Conservation (phyloP, 2,888 invertebrate genomes). For the Conops quadrifasciatus region DNA sequence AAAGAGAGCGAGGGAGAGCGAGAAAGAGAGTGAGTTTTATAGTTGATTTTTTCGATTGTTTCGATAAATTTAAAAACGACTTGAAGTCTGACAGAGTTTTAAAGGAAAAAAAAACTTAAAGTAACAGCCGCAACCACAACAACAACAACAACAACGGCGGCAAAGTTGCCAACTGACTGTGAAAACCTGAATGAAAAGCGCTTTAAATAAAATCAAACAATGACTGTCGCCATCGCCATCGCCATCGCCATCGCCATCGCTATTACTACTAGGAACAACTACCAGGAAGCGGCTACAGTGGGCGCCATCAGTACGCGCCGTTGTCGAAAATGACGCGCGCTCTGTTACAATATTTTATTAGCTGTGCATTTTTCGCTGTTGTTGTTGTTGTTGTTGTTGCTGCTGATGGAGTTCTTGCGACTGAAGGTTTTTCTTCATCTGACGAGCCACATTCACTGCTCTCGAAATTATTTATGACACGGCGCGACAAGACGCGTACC, state of each 20-base stretch:
- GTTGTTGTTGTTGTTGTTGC: neutral
- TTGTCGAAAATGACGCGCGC: neutral
- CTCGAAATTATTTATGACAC: conserved; percentile 44
- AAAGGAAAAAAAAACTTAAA: neutral
- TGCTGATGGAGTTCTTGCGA: neutral
- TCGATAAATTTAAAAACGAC: conserved; percentile 10
- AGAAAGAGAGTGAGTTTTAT: neutral
- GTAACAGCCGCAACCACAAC: neutral
- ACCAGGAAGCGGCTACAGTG: neutral
- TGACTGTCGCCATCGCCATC: conserved; percentile 1
- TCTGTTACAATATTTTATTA: neutral
- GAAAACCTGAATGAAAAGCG: conserved; percentile 6
- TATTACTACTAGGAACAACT: neutral
- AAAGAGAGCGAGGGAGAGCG: no score
- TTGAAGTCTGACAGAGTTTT: neutral
- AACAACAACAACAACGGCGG: conserved; percentile 9
- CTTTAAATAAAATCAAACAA: conserved; percentile 18
- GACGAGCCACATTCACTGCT: conserved; percentile 21
- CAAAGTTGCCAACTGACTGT: conserved; percentile 1
- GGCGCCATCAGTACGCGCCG: conserved; percentile 2
- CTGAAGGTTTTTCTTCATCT: neutral
- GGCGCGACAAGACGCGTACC: no score
- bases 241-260: neutral
- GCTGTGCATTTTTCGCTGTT: neutral
- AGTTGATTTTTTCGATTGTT: neutral